A percentile compares a stretch with the other conserved stretches of the same genome.
These are phyloP conservation scores for Amphipoea oculea DNA, from an alignment of 2,888 invertebrate species.

Conservation along the genomic window DNA sequence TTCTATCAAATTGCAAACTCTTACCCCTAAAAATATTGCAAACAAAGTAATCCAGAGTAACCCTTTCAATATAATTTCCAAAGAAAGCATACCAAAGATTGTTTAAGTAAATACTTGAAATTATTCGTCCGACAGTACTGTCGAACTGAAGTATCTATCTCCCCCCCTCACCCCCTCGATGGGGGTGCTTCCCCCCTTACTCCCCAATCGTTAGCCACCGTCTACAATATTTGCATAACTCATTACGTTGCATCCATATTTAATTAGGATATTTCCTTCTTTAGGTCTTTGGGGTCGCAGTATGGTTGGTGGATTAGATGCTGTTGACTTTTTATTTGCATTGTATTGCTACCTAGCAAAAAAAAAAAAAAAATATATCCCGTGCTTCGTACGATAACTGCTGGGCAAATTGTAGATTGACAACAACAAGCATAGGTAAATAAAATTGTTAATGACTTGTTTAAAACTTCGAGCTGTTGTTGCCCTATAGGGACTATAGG, in stretches of 20 bases:
- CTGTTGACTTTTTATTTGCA: constrained; percentile 1
- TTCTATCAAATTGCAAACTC: constrained; percentile 52
- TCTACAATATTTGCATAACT: constrained; percentile 89
- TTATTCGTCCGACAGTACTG: constrained; percentile 77
- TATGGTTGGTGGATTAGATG: constrained; percentile 62
- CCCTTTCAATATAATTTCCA: constrained; percentile 73
- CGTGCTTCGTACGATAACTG: not conserved
- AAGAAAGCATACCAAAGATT: constrained; percentile 73
- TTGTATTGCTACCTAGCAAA: not conserved
- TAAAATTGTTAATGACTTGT: not conserved
- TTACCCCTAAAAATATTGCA: constrained; percentile 65
- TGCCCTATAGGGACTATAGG: too few relatives aligned
- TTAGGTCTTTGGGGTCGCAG: constrained; percentile 65
- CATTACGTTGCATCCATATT: constrained; percentile 90
- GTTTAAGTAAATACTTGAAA: constrained; percentile 76
- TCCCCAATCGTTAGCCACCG: constrained; percentile 82
- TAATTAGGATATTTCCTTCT: constrained; percentile 88
- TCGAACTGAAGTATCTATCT: constrained; percentile 64
- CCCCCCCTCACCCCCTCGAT: constrained; percentile 50
- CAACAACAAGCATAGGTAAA: not conserved
- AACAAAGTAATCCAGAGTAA: constrained; percentile 66
- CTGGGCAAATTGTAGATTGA: not conserved
- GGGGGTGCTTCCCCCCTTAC: constrained; percentile 37
- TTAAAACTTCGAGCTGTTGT: not conserved
- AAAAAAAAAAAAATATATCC: too few relatives aligned